Evolutionary conservation across 2,113 vertebrate species (phyloP).

Genomic region (Protomyctophum bolini): DNA sequence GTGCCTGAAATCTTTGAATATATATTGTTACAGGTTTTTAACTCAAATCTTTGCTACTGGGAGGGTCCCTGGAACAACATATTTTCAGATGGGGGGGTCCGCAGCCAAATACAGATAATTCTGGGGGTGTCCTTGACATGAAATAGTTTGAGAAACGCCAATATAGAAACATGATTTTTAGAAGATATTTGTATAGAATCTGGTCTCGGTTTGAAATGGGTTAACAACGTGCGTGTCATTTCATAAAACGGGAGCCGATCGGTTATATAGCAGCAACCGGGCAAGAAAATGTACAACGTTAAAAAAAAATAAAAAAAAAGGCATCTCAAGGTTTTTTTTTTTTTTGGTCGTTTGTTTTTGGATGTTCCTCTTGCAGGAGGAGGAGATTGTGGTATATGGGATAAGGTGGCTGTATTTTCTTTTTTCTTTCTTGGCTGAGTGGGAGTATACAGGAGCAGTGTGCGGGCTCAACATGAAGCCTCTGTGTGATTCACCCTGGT

Average conservation of each 20-base stretch:
- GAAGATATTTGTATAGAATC: no score
- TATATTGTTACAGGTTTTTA: no score
- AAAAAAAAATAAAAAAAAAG: neutral
- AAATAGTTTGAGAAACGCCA: no score
- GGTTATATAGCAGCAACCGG: neutral
- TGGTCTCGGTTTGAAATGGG: no score
- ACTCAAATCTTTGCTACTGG: no score
- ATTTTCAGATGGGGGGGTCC: no score
- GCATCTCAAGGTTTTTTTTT: neutral
- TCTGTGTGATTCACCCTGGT: slow-evolving; percentile 39
- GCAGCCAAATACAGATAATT: no score
- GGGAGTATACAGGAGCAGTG: slow-evolving; percentile 36
- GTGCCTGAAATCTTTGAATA: no score
- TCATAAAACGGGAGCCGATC: neutral
- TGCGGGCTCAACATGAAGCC: slow-evolving; percentile 28
- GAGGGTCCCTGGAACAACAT: no score
- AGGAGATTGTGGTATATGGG: slow-evolving; percentile 18
- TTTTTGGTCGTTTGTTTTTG: slow-evolving; percentile 1
- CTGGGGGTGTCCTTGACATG: no score
- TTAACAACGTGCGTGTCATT: slow-evolving; percentile 19
- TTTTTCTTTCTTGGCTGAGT: slow-evolving; percentile 30
- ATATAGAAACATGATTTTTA: no score
- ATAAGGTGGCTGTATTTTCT: slow-evolving; percentile 31
- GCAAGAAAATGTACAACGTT: neutral
- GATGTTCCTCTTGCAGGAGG: slow-evolving; percentile 12